Conservation (phyloP, 2,113 vertebrate species). For the Tyto alba region DNA sequence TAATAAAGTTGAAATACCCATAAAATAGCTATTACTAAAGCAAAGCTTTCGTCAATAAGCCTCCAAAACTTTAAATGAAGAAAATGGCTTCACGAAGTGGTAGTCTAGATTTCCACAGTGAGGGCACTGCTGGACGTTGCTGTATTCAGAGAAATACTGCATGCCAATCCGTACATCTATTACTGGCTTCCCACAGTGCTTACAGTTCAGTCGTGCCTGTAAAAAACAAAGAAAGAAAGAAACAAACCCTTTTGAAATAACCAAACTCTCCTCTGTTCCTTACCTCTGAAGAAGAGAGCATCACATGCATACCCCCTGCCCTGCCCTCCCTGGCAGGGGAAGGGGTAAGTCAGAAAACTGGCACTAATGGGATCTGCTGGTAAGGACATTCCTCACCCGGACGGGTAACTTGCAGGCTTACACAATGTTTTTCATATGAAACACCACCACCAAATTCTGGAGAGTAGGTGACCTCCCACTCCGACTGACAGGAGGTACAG, state of each 20-base stretch:
- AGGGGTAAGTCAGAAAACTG: not conserved
- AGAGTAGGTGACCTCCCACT: not conserved
- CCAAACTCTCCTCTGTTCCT: not conserved
- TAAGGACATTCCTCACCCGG: not conserved
- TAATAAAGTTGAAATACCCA: conserved; percentile 83
- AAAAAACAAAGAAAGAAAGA: conserved; percentile 7
- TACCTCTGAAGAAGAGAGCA: not conserved
- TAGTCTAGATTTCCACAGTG: conserved; percentile 99
- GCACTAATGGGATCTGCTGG: not conserved
- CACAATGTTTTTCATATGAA: not conserved
- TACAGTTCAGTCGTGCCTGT: conserved; percentile 98
- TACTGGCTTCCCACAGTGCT: conserved; percentile 98
- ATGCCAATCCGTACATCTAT: conserved; percentile 97
- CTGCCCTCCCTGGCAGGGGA: not conserved
- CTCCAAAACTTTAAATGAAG: conserved; percentile 98
- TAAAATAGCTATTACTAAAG: conserved; percentile 88
- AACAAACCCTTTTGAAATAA: not conserved
- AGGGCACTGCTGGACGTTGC: conserved; percentile 98
- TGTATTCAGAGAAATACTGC: conserved; percentile 99
- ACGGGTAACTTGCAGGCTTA: not conserved
- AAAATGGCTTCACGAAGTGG: conserved; percentile 99
- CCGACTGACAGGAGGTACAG: not conserved
- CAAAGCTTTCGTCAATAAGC: conserved; percentile 98
- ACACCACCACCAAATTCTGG: not conserved
- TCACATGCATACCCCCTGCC: not conserved